phyloP scores from a whole-genome alignment of 2,113 vertebrate genomes.

The Cranoglanis bouderius region DNA sequence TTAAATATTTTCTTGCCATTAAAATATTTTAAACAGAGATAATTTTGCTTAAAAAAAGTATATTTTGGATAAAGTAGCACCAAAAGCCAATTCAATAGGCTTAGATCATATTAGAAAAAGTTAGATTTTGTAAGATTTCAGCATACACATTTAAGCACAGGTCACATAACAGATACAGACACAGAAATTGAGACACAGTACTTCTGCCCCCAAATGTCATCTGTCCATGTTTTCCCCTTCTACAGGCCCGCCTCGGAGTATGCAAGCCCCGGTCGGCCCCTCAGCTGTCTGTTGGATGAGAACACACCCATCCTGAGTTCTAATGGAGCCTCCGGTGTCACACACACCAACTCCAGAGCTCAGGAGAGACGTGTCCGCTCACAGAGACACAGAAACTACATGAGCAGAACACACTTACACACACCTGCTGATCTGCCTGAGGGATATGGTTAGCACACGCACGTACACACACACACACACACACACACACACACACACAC shows the following conservation, averaged over 20 bases:
- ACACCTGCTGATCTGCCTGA: conserved; percentile 94
- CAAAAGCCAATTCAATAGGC: background rate
- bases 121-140: background rate
- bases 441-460: conserved; percentile 85
- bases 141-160: background rate
- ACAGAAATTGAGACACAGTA: background rate
- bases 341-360: conserved; percentile 79
- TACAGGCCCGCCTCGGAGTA: conserved; percentile 92
- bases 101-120: background rate
- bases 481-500: background rate
- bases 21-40: background rate
- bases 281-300: conserved; percentile 96
- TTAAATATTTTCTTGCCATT: background rate
- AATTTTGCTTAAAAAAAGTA: background rate
- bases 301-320: conserved; percentile 88
- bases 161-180: background rate
- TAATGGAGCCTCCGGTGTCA: conserved; percentile 84
- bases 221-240: background rate
- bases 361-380: conserved; percentile 92
- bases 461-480: conserved; percentile 11
- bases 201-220: background rate
- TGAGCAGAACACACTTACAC: conserved; percentile 98
- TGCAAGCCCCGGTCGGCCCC: conserved; percentile 91
- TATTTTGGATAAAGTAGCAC: background rate
- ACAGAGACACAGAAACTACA: conserved; percentile 96